These are phyloP conservation scores for Amiota minor DNA, from an alignment of 2,888 invertebrate species.

Conservation along the genomic window DNA sequence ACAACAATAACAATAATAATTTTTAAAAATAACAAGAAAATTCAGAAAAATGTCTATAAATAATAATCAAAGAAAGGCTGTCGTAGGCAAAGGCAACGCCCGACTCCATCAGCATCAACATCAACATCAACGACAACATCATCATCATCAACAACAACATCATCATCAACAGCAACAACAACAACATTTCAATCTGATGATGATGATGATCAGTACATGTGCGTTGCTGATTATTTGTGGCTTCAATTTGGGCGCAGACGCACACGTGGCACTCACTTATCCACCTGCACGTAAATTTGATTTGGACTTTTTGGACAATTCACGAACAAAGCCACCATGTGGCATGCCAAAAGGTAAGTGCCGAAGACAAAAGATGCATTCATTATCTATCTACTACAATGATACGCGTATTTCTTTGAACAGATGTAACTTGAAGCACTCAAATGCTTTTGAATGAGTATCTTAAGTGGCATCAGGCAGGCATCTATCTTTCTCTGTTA, in stretches of 20 bases:
- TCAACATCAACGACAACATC: too few species aligned
- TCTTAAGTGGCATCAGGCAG: not conserved
- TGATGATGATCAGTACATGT: too few species aligned
- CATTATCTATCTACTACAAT: not conserved
- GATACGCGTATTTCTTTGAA: not conserved
- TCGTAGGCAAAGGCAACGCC: constrained; percentile 30
- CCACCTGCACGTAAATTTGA: constrained; percentile 91
- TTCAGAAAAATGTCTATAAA: constrained; percentile 29
- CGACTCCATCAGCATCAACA: not conserved
- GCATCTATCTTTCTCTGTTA: not conserved
- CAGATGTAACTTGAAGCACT: not conserved
- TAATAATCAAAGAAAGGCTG: constrained; percentile 11
- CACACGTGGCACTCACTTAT: constrained; percentile 90
- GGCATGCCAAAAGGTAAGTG: constrained; percentile 94
- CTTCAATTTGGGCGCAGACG: constrained; percentile 47
- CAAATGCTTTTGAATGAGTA: not conserved
- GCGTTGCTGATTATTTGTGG: too few species aligned
- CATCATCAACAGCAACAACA: too few species aligned
- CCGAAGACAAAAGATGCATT: not conserved
- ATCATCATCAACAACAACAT: too few species aligned
- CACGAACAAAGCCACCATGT: constrained; percentile 91
- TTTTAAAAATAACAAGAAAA: constrained; percentile 30
- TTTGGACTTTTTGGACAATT: constrained; percentile 93
- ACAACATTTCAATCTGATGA: too few species aligned
- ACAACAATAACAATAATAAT: constrained; percentile 2